Percentiles rank a stretch among this genome's conserved stretches.
phyloP scores from a whole-genome alignment of 2,797 vertebrate species.

The Crenuchus spilurus region DNA sequence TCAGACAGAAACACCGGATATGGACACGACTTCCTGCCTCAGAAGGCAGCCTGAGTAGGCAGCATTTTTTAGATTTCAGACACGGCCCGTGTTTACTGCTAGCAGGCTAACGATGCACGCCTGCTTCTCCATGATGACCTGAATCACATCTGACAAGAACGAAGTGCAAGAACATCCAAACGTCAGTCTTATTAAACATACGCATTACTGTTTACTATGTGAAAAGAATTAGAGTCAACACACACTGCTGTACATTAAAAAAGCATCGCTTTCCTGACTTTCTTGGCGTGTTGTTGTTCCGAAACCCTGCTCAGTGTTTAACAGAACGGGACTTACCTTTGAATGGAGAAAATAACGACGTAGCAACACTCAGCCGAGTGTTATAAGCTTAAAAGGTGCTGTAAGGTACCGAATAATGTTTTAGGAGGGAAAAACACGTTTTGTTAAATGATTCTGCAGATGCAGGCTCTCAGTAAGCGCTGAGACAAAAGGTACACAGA shows the following conservation, averaged over 20 bases:
- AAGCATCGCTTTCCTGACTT: not conserved
- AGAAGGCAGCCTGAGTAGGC: too few relatives aligned
- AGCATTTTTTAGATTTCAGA: too few relatives aligned
- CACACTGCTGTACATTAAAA: too few relatives aligned
- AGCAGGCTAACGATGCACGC: constrained; percentile 38
- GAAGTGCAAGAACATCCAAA: too few relatives aligned
- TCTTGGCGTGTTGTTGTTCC: not conserved
- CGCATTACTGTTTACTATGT: not conserved
- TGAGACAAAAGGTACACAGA: constrained; percentile 55
- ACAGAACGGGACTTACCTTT: constrained; percentile 45
- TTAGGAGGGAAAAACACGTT: not conserved
- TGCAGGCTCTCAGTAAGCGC: not conserved
- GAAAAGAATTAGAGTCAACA: not conserved
- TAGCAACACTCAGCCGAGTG: constrained; percentile 33
- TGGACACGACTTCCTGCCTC: too few relatives aligned
- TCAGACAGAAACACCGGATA: too few relatives aligned
- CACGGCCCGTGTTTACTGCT: not conserved
- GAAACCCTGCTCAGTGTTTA: not conserved
- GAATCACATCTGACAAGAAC: constrained; percentile 33
- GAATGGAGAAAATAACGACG: constrained; percentile 16
- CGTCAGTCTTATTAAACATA: too few relatives aligned
- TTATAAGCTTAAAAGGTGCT: not conserved
- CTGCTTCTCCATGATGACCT: constrained; percentile 58
- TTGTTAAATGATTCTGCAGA: not conserved
- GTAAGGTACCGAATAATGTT: not conserved